Percentiles rank a stretch among this genome's conserved stretches.
These are phyloP conservation scores for Neostethus bicornis DNA, from an alignment of 2,797 vertebrate species.

Conservation along the genomic window DNA sequence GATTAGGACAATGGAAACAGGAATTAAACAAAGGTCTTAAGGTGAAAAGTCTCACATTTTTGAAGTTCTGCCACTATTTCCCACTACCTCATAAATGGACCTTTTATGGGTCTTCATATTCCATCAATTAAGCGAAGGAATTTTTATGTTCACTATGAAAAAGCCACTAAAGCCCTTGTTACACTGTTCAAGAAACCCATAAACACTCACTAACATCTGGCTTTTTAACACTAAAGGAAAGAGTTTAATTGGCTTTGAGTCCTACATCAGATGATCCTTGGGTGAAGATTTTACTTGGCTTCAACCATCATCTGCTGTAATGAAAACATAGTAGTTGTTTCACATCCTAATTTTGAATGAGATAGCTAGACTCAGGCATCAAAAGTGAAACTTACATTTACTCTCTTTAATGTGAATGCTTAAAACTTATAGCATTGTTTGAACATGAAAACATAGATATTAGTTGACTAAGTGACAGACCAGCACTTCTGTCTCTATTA, in stretches of 20 bases:
- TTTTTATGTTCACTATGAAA: not conserved
- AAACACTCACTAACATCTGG: not conserved
- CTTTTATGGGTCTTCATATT: too few species aligned
- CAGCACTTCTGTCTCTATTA: not conserved
- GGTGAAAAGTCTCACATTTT: too few species aligned
- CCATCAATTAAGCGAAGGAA: not conserved
- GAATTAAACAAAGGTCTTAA: too few species aligned
- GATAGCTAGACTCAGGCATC: not conserved
- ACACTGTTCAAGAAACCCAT: not conserved
- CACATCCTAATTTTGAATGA: not conserved
- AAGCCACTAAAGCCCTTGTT: not conserved
- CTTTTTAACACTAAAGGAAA: not conserved
- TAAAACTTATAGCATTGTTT: too few species aligned
- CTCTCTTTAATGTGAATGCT: too few species aligned
- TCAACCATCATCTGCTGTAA: not conserved
- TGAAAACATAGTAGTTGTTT: not conserved
- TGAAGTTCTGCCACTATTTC: too few species aligned
- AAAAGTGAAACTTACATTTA: too few species aligned
- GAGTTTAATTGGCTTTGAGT: not conserved
- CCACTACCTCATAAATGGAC: too few species aligned
- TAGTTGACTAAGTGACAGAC: not conserved
- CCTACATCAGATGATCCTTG: not conserved
- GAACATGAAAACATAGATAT: not conserved
- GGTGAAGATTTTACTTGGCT: not conserved
- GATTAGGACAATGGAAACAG: too few species aligned